These are phyloP conservation scores for Oxyruncus cristatus DNA, from an alignment of 2,113 vertebrate genomes.

Conservation along the genomic window DNA sequence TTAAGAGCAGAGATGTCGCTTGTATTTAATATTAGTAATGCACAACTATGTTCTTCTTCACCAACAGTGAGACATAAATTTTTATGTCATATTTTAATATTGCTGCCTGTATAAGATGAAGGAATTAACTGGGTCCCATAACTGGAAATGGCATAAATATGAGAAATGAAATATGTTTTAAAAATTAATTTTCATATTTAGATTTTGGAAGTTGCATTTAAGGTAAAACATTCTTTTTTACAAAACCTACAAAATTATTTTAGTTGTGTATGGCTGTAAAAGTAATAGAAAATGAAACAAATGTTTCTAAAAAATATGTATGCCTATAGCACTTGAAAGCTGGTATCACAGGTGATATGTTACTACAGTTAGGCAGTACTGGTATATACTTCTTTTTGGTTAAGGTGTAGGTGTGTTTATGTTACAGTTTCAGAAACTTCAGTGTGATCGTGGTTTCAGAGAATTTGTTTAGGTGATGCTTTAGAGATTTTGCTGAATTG, in stretches of 20 bases:
- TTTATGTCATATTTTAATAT: background rate
- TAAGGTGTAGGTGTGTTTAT: background rate
- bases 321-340: background rate
- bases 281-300: background rate
- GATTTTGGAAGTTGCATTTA: background rate
- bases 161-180: background rate
- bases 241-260: background rate
- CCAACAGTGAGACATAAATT: background rate
- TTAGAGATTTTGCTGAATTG: background rate
- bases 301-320: background rate
- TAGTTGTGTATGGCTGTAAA: background rate
- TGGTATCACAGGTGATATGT: background rate
- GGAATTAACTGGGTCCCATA: background rate
- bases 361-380: background rate
- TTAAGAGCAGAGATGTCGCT: background rate
- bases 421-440: background rate
- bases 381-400: background rate
- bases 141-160: background rate
- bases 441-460: background rate
- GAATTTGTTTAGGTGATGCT: background rate
- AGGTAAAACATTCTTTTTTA: background rate
- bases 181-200: background rate
- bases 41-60: background rate
- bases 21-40: background rate
- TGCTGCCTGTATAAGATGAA: background rate